These are phyloP conservation scores for Falco biarmicus DNA, from an alignment of 2,797 vertebrate genomes.

Conservation along the genomic window DNA sequence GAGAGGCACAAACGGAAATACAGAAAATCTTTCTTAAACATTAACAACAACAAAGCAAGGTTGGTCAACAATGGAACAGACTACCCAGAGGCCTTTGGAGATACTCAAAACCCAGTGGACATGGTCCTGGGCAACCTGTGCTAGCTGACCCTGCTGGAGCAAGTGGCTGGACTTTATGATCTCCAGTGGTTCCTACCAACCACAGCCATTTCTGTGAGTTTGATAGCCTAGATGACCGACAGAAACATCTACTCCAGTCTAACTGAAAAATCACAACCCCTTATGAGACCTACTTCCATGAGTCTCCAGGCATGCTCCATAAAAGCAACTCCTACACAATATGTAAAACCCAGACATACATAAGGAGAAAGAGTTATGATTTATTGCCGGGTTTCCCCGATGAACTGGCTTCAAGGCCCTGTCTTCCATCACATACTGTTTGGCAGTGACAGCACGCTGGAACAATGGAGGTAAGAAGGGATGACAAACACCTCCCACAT, in stretches of 20 bases:
- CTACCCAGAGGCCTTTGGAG: neutral
- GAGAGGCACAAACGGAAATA: neutral
- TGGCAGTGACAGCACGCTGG: neutral
- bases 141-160: neutral
- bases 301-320: no score
- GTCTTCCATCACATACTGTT: no score
- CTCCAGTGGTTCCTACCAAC: neutral
- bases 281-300: neutral
- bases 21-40: no score
- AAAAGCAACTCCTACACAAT: no score
- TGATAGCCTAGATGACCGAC: neutral
- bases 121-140: neutral
- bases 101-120: neutral
- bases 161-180: neutral
- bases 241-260: neutral
- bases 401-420: no score
- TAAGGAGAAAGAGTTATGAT: neutral
- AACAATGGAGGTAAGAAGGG: neutral
- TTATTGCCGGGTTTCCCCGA: neutral
- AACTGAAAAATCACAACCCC: neutral
- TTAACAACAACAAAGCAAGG: no score
- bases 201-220: neutral
- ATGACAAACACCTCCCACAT: neutral
- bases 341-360: no score
- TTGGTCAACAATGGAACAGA: neutral